Evolutionary conservation across 2,888 invertebrate genomes (phyloP).

Genomic region (Eristalis tenax): DNA sequence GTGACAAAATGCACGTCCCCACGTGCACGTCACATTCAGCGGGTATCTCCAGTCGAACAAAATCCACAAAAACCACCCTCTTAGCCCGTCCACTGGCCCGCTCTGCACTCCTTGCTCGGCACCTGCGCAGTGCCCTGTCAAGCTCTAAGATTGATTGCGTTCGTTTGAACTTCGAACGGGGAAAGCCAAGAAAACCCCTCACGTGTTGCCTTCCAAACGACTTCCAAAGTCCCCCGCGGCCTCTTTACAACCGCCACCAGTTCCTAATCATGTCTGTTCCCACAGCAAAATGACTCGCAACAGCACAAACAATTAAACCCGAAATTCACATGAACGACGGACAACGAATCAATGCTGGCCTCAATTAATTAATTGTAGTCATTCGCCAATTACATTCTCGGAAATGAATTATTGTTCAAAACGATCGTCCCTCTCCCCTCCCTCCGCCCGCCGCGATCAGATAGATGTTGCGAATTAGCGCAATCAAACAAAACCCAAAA

Average conservation of each 20-base stretch:
- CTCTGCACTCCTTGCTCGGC: background rate
- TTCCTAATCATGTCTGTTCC: background rate
- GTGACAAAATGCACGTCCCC: too few relatives aligned
- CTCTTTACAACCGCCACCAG: background rate
- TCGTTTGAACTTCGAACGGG: background rate
- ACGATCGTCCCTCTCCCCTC: background rate
- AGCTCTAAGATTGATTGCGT: background rate
- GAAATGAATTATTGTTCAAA: conserved; percentile 44
- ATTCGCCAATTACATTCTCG: conserved; percentile 62
- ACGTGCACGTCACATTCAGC: too few relatives aligned
- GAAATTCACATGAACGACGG: conserved; percentile 31
- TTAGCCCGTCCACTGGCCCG: background rate
- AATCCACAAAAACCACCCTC: too few relatives aligned
- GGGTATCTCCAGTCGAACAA: too few relatives aligned
- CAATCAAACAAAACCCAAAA: conserved; percentile 15
- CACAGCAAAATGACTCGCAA: background rate
- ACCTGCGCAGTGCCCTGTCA: background rate
- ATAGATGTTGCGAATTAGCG: conserved; percentile 20
- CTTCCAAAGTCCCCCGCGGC: background rate
- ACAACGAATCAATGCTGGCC: conserved; percentile 59
- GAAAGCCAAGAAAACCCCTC: background rate
- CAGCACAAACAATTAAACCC: conserved; percentile 39
- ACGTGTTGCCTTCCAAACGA: background rate
- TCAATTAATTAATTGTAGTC: conserved; percentile 66
- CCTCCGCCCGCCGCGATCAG: background rate